Percentiles rank a stretch among this genome's conserved stretches.
These are phyloP conservation scores for Trichogramma evanescens DNA, from an alignment of 2,888 invertebrate species.

Conservation along the genomic window DNA sequence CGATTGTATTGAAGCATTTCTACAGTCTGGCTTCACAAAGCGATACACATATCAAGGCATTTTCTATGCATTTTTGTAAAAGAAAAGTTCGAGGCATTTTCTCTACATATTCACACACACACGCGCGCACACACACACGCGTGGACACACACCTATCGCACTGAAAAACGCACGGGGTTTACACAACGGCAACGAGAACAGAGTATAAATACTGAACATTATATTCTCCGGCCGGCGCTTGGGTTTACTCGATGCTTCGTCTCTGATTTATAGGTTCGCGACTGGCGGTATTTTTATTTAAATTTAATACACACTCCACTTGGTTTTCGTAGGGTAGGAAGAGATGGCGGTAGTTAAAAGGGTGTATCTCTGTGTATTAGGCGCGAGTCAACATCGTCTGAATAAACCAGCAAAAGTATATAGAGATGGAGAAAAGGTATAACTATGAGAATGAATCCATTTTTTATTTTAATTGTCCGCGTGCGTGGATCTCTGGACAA, in stretches of 20 bases:
- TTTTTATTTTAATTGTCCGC: background rate
- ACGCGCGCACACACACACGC: no score
- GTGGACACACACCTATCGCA: background rate
- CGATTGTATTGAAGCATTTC: no score
- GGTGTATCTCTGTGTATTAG: slow-evolving; percentile 13
- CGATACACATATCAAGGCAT: no score
- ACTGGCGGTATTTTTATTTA: slow-evolving; percentile 47
- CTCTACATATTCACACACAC: no score
- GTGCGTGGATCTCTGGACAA: background rate
- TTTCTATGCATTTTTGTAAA: background rate
- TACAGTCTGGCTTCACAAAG: no score
- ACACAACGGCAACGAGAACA: slow-evolving; percentile 20
- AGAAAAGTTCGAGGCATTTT: slow-evolving; percentile 3
- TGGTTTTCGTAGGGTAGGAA: slow-evolving; percentile 34
- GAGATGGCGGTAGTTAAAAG: slow-evolving; percentile 23
- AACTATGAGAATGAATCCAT: background rate
- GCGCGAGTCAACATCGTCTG: background rate
- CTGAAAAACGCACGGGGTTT: no score
- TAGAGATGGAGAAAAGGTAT: background rate
- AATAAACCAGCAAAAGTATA: background rate
- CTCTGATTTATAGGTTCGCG: slow-evolving; percentile 44
- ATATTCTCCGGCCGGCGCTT: slow-evolving; percentile 40
- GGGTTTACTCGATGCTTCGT: slow-evolving; percentile 31
- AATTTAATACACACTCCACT: slow-evolving; percentile 46
- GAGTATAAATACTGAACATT: slow-evolving; percentile 46